Evolutionary conservation across 1,140 invertebrate species (phyloP).

Genomic region (Lepidurus couesii): DNA sequence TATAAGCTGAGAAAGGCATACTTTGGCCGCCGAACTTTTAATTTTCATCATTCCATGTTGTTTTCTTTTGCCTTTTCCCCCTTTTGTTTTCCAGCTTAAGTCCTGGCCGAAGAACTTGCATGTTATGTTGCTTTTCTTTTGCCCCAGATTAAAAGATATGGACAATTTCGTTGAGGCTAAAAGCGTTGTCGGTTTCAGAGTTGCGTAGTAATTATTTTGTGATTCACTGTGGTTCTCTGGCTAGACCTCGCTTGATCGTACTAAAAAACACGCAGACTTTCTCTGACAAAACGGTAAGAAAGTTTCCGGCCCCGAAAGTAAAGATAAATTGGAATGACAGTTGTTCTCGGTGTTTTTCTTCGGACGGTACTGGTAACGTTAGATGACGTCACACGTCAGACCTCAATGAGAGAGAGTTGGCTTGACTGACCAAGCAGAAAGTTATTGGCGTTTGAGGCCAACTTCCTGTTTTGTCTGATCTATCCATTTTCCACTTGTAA

Average conservation of each 20-base stretch:
- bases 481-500: not conserved
- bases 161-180: no score
- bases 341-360: not conserved
- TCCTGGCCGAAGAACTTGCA: no score
- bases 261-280: not conserved
- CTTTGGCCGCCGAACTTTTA: not conserved
- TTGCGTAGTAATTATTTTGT: no score
- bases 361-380: not conserved
- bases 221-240: not conserved
- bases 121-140: no score
- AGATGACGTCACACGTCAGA: not conserved
- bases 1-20: not conserved
- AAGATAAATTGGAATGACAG: not conserved
- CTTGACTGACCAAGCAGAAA: not conserved
- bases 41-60: not conserved
- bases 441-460: not conserved
- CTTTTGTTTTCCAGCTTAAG: no score
- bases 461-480: not conserved
- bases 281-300: not conserved
- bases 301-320: not conserved
- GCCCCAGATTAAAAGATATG: no score
- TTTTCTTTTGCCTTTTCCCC: no score
- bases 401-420: slow-evolving; percentile 3
- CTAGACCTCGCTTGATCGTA: not conserved
- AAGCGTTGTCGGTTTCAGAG: no score